phyloP scores from a whole-genome alignment of 1,140 invertebrate species.

The Ditylenchus dipsaci region DNA sequence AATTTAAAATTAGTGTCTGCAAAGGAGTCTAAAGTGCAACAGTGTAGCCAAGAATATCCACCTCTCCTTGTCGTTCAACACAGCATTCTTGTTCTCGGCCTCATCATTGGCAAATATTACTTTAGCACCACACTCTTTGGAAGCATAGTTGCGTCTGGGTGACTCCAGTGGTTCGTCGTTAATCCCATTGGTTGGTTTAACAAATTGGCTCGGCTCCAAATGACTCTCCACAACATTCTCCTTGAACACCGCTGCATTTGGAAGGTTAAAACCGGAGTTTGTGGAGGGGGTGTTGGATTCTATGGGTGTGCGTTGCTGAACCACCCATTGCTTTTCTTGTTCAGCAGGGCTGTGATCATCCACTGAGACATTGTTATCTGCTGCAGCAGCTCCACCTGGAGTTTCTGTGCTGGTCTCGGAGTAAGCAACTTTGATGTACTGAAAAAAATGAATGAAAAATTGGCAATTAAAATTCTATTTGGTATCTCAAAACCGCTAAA shows the following conservation, averaged over 20 bases:
- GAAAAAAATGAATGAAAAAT: too few species aligned
- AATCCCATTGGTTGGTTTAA: not conserved
- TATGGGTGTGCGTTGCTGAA: not conserved
- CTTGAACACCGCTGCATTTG: not conserved
- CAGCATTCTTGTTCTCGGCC: conserved; percentile 71
- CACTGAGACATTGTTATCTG: not conserved
- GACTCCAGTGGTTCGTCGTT: not conserved
- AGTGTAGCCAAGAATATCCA: too few species aligned
- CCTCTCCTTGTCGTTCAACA: conserved; percentile 68
- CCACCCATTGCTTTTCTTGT: not conserved
- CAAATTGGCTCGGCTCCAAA: not conserved
- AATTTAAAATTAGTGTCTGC: too few species aligned
- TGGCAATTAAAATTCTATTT: too few species aligned
- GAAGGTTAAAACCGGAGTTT: not conserved
- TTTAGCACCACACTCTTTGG: conserved; percentile 92
- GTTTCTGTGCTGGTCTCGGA: too few species aligned
- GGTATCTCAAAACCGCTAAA: too few species aligned
- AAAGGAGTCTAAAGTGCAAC: too few species aligned
- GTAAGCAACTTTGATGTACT: too few species aligned
- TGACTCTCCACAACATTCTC: not conserved
- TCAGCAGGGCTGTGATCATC: not conserved
- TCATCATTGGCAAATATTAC: conserved; percentile 84
- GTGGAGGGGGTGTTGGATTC: not conserved
- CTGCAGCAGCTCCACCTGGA: too few species aligned
- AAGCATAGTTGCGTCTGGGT: conserved; percentile 62